phyloP scores from a whole-genome alignment of 2,888 invertebrate genomes.

The Ornithoptera alexandrae region DNA sequence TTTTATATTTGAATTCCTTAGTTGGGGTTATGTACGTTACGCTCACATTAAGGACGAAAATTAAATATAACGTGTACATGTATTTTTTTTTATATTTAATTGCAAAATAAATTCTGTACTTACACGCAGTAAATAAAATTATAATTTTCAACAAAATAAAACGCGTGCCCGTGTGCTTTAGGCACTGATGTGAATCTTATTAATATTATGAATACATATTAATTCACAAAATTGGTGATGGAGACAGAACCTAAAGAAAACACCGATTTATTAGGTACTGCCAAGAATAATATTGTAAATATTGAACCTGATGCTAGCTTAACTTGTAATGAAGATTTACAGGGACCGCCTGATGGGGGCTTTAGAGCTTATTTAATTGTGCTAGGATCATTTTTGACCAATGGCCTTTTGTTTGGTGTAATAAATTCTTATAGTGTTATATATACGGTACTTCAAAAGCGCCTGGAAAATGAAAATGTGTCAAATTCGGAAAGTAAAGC shows the following conservation, averaged over 20 bases:
- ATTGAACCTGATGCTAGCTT: slow-evolving; percentile 46
- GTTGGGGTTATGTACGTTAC: neutral
- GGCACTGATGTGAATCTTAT: neutral
- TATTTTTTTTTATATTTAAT: neutral
- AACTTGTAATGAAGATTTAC: slow-evolving; percentile 38
- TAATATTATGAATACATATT: slow-evolving; percentile 8
- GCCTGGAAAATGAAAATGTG: slow-evolving; percentile 82
- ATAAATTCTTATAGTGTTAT: slow-evolving; percentile 94
- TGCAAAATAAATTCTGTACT: neutral
- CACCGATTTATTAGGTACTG: slow-evolving; percentile 54
- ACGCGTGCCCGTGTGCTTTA: neutral
- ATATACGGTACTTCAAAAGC: slow-evolving; percentile 84
- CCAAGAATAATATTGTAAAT: slow-evolving; percentile 40
- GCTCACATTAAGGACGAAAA: neutral
- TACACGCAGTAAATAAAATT: neutral
- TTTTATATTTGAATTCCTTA: neutral
- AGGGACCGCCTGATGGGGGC: slow-evolving; percentile 86
- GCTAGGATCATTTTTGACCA: slow-evolving; percentile 91
- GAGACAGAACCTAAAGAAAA: slow-evolving; percentile 55
- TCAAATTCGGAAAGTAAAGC: slow-evolving; percentile 89
- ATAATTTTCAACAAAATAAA: neutral
- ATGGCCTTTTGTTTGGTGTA: slow-evolving; percentile 93
- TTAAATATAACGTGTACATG: neutral
- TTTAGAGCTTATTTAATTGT: slow-evolving; percentile 89
- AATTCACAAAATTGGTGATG: slow-evolving; percentile 40